Base-by-base conservation (phyloP, 2,113 vertebrate species). In the Rutilus rutilus region DNA sequence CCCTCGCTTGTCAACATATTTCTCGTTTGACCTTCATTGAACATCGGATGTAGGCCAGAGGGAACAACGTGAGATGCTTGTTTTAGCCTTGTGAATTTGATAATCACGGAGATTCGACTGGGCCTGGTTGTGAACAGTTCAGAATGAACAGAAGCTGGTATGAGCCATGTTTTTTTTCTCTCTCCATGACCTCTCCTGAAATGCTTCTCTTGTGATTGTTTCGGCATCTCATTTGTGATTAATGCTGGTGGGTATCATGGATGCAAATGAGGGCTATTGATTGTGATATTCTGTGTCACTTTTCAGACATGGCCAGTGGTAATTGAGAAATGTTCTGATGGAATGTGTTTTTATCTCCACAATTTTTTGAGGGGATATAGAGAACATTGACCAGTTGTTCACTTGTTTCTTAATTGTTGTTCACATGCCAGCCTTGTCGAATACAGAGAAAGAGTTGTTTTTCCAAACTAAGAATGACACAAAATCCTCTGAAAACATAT, bases 401-500 rank as follows among this genome's bases (percentile, higher is more conserved):
- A 42, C 19, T 79, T n/a, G n/a, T n/a, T n/a, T n/a, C n/a, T n/a
- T n/a, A n/a, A n/a, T n/a, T n/a, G n/a, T n/a, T n/a, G n/a, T 57
- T 42, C 27, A 33, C 27, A 36, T 57, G 50, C 75, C 25, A 78
- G 30, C 12, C 17, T n/a, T 15, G 19, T 39, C 3, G 8, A 76
- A 30, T 12, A 76, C 15, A 77, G 47, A 77, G 8, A 39, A 60
- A 42, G 33, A 45, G 39, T 62, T 86, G 65, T 73, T 86, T 86
- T 86, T 74, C 64, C 2, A 14, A 71, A 64, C 21, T 67, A 60
- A 78, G 33, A 80, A 71, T 85, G 47, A 52, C 84, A 85, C 64
- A 71, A 45, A 36, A 85, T 69, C 67, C 50, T 79, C 76, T 39
- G n/a, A 79, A 85, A 85, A 85, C 64, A 85, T 78, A 59, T 79